Conservation (phyloP, 1,140 invertebrate species). For the Drosophila murphyi region DNA sequence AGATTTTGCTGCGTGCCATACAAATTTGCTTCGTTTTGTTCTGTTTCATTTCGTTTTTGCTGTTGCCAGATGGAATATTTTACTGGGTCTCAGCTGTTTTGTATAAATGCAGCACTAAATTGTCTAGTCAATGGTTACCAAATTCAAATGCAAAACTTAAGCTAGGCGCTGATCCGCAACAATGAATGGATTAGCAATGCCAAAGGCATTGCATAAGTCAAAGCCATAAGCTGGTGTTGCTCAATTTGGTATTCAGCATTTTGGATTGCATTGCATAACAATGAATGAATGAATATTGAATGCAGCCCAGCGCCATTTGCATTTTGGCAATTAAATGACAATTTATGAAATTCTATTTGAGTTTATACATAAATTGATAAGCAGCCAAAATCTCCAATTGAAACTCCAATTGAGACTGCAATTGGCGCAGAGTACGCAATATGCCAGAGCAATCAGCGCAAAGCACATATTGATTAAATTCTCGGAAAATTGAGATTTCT, state of each 20-base stretch:
- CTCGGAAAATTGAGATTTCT: slow-evolving; percentile 69
- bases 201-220: slow-evolving; percentile 2
- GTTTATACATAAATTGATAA: slow-evolving; percentile 80
- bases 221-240: slow-evolving; percentile 15
- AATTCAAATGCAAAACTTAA: slow-evolving; percentile 17
- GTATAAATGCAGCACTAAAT: background rate
- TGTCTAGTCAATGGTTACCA: background rate
- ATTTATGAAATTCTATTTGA: slow-evolving; percentile 82
- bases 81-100: slow-evolving; percentile 11
- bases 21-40: slow-evolving; percentile 40
- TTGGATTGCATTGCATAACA: slow-evolving; percentile 21
- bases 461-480: slow-evolving; percentile 72
- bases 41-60: slow-evolving; percentile 5
- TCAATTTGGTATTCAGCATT: slow-evolving; percentile 32
- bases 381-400: slow-evolving; percentile 43
- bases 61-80: background rate
- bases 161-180: background rate
- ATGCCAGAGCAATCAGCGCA: slow-evolving; percentile 29
- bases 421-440: slow-evolving; percentile 40
- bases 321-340: slow-evolving; percentile 82
- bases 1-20: slow-evolving; percentile 65
- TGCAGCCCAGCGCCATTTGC: slow-evolving; percentile 53
- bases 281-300: slow-evolving; percentile 56
- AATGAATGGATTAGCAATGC: slow-evolving; percentile 4
- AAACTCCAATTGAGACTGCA: slow-evolving; percentile 8